Percentiles rank a stretch among this genome's conserved stretches.
phyloP scores from a whole-genome alignment of 1,140 invertebrate species.

The Planococcus citri region DNA sequence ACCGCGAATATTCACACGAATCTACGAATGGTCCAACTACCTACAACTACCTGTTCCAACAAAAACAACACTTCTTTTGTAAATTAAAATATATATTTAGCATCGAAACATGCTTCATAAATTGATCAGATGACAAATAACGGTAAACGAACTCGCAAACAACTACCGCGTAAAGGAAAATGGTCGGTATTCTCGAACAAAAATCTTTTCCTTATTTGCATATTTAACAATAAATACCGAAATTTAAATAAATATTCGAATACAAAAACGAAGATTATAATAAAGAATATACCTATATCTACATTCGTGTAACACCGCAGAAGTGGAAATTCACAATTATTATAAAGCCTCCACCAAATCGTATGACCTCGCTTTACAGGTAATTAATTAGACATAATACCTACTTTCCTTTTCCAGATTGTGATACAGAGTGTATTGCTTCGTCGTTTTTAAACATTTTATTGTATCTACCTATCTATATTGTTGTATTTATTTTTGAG shows the following conservation, averaged over 20 bases:
- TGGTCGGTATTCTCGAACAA: no score
- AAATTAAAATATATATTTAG: no score
- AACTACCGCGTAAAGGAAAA: no score
- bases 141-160: neutral
- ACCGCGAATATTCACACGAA: neutral
- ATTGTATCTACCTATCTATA: neutral
- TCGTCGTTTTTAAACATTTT: neutral
- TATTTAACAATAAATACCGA: no score
- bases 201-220: neutral
- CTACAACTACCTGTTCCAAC: no score
- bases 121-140: neutral
- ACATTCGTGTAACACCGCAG: no score
- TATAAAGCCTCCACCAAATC: neutral
- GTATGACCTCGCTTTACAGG: neutral
- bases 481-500: no score
- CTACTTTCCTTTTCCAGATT: neutral
- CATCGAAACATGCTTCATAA: neutral
- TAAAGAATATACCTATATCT: neutral
- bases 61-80: neutral
- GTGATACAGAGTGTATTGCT: neutral
- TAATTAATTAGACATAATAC: neutral
- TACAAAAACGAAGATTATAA: neutral
- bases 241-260: neutral
- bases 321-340: neutral
- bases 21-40: neutral